These are phyloP conservation scores for Eupithecia tripunctaria DNA, from an alignment of 2,888 invertebrate genomes.

Conservation along the genomic window DNA sequence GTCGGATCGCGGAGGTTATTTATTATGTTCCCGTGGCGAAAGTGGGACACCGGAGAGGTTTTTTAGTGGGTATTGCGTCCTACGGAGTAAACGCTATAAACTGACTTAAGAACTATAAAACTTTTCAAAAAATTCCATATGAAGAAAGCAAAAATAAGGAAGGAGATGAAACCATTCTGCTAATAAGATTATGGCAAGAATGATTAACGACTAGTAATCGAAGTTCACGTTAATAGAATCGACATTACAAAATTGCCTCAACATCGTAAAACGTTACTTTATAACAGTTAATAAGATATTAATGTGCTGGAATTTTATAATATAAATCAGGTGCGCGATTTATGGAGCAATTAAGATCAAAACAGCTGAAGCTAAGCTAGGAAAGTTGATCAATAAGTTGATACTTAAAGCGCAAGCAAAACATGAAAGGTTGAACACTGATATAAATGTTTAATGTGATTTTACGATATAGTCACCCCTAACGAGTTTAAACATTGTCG, in stretches of 20 bases:
- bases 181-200: background rate
- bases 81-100: background rate
- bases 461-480: constrained; percentile 50
- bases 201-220: constrained; percentile 11
- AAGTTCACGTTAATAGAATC: constrained; percentile 5
- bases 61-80: no score
- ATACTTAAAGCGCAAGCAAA: constrained; percentile 18
- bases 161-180: background rate
- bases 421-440: constrained; percentile 6
- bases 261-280: constrained; percentile 10
- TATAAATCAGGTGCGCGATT: constrained; percentile 22
- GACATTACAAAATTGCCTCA: constrained; percentile 8
- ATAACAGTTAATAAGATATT: constrained; percentile 9
- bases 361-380: constrained; percentile 14
- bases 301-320: constrained; percentile 15
- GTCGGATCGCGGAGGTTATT: no score
- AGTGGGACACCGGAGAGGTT: no score
- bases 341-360: constrained; percentile 18
- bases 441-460: constrained; percentile 3
- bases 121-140: background rate
- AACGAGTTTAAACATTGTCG: constrained; percentile 54
- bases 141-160: background rate
- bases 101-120: background rate
- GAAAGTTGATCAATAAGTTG: constrained; percentile 22
- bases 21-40: no score